Evolutionary conservation across 2,113 vertebrate genomes (phyloP).

Genomic region (Struthidea cinerea): DNA sequence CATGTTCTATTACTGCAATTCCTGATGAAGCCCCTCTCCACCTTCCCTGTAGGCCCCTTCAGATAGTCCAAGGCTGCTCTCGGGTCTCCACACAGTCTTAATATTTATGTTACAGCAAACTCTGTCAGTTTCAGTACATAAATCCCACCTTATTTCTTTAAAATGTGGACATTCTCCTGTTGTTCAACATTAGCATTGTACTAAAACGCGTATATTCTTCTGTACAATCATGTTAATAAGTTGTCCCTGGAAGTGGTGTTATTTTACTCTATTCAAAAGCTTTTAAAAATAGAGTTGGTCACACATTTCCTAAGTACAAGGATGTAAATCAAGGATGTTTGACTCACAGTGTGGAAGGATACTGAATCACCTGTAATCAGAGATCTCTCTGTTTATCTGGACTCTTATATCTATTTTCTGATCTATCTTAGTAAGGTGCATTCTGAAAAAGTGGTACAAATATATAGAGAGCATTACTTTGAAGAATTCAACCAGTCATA

Average conservation of each 20-base stretch:
- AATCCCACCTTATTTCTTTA: not conserved
- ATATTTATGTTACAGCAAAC: not conserved
- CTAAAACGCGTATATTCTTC: not conserved
- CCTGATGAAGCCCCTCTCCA: not conserved
- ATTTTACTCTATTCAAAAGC: not conserved
- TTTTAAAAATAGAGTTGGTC: not conserved
- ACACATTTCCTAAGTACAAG: not conserved
- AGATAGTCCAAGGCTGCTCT: not conserved
- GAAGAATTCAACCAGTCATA: not conserved
- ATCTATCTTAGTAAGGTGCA: not conserved
- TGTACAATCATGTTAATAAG: not conserved
- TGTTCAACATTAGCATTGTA: not conserved
- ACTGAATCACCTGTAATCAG: not conserved
- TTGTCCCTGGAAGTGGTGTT: not conserved
- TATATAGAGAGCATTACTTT: not conserved
- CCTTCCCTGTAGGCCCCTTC: not conserved
- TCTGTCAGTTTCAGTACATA: not conserved
- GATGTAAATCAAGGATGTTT: not conserved
- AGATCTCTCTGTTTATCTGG: not conserved
- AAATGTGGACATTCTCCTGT: not conserved
- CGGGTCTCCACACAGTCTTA: not conserved
- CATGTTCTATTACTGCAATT: not conserved
- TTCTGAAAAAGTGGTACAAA: not conserved
- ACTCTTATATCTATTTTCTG: not conserved
- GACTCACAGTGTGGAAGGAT: not conserved